phyloP scores from a whole-genome alignment of 2,797 vertebrate species.

The Cyclopterus lumpus region DNA sequence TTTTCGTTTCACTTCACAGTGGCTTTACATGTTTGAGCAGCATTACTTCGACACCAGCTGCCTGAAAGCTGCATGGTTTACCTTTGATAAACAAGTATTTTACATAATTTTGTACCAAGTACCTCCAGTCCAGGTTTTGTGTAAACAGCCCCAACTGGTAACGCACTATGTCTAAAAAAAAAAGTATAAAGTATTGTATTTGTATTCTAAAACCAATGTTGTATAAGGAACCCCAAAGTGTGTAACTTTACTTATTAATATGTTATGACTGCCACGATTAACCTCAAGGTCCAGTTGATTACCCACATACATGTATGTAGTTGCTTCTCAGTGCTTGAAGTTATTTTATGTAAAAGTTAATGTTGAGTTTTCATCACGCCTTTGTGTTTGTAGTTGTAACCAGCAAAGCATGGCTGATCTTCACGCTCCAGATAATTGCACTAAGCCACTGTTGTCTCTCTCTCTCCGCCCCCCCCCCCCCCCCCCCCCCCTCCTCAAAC shows the following conservation, averaged over 20 bases:
- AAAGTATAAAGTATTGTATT: conserved; percentile 57
- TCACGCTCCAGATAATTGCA: conserved; percentile 62
- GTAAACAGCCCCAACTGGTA: conserved; percentile 40
- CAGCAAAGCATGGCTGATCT: conserved; percentile 65
- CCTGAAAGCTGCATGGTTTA: conserved; percentile 61
- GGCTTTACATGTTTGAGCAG: conserved; percentile 35
- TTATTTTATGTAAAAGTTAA: conserved; percentile 36
- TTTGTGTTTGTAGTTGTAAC: conserved; percentile 52
- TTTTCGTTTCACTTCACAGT: conserved; percentile 43
- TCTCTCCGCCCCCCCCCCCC: too few relatives aligned
- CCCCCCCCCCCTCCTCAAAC: conserved; percentile 11
- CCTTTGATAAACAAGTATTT: conserved; percentile 79
- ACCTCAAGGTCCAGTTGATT: conserved; percentile 58
- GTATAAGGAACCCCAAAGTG: conserved; percentile 51
- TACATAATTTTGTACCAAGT: conserved; percentile 78
- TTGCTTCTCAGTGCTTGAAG: conserved; percentile 50
- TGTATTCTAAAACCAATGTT: conserved; percentile 55
- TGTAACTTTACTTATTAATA: conserved; percentile 52
- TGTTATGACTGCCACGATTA: conserved; percentile 58
- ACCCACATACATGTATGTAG: conserved; percentile 30
- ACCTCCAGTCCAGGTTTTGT: conserved; percentile 62
- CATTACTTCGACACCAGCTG: conserved; percentile 38
- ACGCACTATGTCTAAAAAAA: conserved; percentile 56
- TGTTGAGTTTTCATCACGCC: conserved; percentile 33
- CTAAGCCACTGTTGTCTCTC: conserved; percentile 67